phyloP scores from a whole-genome alignment of 2,888 invertebrate species.

The Neuroscelio doddi region DNA sequence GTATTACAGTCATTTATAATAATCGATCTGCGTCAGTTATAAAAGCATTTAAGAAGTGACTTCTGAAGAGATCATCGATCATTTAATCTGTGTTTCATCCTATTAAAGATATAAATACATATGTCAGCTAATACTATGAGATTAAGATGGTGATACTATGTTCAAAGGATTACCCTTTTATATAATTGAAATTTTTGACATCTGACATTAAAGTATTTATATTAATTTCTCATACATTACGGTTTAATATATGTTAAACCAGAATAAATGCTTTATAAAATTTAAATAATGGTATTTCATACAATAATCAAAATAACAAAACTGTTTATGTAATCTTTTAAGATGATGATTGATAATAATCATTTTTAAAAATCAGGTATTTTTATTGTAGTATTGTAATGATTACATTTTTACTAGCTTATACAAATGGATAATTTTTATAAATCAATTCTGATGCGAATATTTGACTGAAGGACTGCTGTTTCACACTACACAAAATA shows the following conservation, averaged over 20 bases:
- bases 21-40: not conserved
- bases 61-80: not conserved
- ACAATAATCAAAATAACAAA: too few relatives aligned
- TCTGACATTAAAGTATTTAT: too few relatives aligned
- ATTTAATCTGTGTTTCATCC: not conserved
- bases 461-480: slow-evolving; percentile 26
- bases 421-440: not conserved
- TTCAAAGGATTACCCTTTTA: not conserved
- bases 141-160: not conserved
- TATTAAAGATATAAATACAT: not conserved
- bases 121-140: not conserved
- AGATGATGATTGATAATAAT: too few relatives aligned
- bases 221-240: too few relatives aligned
- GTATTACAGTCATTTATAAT: not conserved
- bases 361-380: too few relatives aligned
- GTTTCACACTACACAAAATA: slow-evolving; percentile 27
- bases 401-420: too few relatives aligned
- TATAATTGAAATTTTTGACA: too few relatives aligned
- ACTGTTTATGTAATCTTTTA: too few relatives aligned
- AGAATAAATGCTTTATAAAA: too few relatives aligned
- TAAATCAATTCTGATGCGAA: not conserved
- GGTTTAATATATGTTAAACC: too few relatives aligned
- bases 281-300: too few relatives aligned
- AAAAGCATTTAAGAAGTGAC: not conserved
- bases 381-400: too few relatives aligned